A percentile compares a stretch with the other conserved stretches of the same genome.
These are phyloP conservation scores for Torymus tubicola DNA, from an alignment of 2,888 invertebrate genomes.

Conservation along the genomic window DNA sequence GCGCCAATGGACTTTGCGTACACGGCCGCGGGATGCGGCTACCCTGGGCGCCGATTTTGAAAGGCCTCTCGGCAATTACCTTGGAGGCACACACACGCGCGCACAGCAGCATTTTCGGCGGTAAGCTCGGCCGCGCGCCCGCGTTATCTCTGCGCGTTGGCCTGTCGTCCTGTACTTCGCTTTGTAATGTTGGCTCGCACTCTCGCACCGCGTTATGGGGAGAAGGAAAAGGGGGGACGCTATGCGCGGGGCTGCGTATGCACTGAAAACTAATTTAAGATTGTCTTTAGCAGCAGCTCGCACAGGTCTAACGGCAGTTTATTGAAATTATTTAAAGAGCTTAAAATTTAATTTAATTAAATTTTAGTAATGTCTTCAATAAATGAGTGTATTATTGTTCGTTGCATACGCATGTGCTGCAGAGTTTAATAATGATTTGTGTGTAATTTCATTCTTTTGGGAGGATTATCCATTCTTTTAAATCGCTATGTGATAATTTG, in stretches of 20 bases:
- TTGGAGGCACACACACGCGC: slow-evolving; percentile 15
- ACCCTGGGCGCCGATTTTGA: slow-evolving; percentile 15
- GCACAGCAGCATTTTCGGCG: slow-evolving; percentile 16
- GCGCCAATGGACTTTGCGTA: slow-evolving; percentile 32
- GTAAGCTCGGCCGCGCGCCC: slow-evolving; percentile 16
- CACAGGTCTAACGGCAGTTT: no score
- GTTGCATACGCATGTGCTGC: no score
- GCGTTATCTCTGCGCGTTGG: slow-evolving; percentile 14
- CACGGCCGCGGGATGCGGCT: neutral
- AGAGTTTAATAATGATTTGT: no score
- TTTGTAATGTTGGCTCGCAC: slow-evolving; percentile 26
- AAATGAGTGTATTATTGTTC: no score
- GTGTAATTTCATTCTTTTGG: no score
- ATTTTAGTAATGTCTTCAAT: no score
- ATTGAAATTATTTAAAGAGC: no score
- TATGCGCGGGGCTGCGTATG: no score
- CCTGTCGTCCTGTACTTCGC: slow-evolving; percentile 4
- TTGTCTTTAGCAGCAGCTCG: neutral
- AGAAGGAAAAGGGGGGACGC: no score
- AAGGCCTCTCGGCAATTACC: slow-evolving; percentile 45
- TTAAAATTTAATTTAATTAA: no score
- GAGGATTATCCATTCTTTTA: no score
- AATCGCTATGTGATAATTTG: no score
- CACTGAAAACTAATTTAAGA: neutral
- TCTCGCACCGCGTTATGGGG: neutral